Evolutionary conservation across 2,888 invertebrate species (phyloP).

Genomic region (Melolontha melolontha): DNA sequence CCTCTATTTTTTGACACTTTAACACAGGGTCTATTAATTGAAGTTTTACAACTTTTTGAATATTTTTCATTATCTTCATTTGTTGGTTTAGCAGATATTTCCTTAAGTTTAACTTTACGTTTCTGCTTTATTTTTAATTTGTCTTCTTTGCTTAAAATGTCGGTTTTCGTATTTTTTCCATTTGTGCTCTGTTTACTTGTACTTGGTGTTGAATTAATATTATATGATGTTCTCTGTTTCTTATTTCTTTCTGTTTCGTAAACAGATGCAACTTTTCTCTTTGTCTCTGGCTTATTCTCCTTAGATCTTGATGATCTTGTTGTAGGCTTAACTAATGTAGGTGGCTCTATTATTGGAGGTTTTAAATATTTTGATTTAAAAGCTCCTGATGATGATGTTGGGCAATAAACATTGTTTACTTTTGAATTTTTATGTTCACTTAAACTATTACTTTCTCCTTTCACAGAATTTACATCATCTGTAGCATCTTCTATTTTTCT

Average conservation of each 20-base stretch:
- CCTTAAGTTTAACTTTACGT: conserved; percentile 68
- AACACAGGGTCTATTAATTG: conserved; percentile 54
- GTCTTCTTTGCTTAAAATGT: conserved; percentile 43
- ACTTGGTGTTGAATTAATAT: conserved; percentile 22
- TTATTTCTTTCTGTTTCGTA: background rate
- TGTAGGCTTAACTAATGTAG: conserved; percentile 43
- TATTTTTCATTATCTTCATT: background rate
- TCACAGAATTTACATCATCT: background rate
- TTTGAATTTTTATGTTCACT: background rate
- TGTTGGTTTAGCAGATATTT: conserved; percentile 48
- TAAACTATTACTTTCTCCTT: background rate
- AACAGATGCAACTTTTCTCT: conserved; percentile 16
- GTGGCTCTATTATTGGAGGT: conserved; percentile 54
- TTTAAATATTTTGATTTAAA: conserved; percentile 42
- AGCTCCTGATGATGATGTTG: background rate
- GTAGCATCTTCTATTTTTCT: too few species aligned
- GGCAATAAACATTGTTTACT: background rate
- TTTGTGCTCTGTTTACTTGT: conserved; percentile 35
- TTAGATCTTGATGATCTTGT: conserved; percentile 8
- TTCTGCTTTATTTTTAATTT: conserved; percentile 58
- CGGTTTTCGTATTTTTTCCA: background rate
- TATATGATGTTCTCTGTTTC: conserved; percentile 37
- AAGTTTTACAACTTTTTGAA: background rate
- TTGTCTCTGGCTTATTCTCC: background rate
- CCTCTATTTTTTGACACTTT: conserved; percentile 54